phyloP scores from a whole-genome alignment of 2,888 invertebrate species.

The Polydrusus cervinus region DNA sequence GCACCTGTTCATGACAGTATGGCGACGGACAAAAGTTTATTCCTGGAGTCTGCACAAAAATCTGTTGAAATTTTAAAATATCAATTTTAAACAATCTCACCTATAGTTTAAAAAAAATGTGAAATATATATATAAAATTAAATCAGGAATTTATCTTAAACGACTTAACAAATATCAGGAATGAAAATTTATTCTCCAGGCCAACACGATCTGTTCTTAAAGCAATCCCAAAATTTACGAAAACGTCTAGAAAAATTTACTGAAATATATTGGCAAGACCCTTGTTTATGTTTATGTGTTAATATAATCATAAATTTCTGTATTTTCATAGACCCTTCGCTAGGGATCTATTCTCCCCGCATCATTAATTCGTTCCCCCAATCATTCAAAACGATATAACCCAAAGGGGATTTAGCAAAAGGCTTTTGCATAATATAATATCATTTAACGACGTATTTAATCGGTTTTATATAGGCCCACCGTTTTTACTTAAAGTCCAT shows the following conservation, averaged over 20 bases:
- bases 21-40: background rate
- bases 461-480: background rate
- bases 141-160: too few species aligned
- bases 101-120: too few species aligned
- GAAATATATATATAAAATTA: too few species aligned
- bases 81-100: too few species aligned
- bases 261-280: conserved; percentile 1
- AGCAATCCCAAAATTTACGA: too few species aligned
- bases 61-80: too few species aligned
- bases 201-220: too few species aligned
- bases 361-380: conserved; percentile 25
- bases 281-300: conserved; percentile 30
- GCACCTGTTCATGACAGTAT: background rate
- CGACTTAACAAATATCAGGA: too few species aligned
- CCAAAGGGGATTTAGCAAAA: conserved; percentile 8
- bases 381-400: conserved; percentile 7
- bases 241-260: too few species aligned
- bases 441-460: background rate
- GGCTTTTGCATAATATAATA: conserved; percentile 1
- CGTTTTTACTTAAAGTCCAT: background rate
- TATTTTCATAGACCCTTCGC: conserved; percentile 20
- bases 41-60: too few species aligned
- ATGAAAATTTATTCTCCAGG: too few species aligned
- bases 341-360: conserved; percentile 25
- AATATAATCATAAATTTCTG: conserved; percentile 27